These are phyloP conservation scores for Ataeniobius toweri DNA, from an alignment of 2,797 vertebrate species.

Conservation along the genomic window DNA sequence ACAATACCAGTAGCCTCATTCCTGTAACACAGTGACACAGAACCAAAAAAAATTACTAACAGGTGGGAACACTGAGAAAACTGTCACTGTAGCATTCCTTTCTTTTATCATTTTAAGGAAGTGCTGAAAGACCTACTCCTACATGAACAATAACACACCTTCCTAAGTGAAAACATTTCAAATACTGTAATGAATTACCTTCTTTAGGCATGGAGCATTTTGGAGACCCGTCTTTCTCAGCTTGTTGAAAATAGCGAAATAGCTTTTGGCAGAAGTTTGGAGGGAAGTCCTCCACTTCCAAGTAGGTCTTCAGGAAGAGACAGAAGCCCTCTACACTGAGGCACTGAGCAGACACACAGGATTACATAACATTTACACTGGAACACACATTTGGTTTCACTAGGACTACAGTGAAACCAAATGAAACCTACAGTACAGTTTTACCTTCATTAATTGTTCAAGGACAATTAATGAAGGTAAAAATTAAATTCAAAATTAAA, in stretches of 20 bases:
- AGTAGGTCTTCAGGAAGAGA: slow-evolving; percentile 87
- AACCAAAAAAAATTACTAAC: background rate
- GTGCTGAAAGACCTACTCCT: background rate
- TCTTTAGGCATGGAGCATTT: slow-evolving; percentile 36
- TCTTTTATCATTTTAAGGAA: slow-evolving; percentile 7
- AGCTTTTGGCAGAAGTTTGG: slow-evolving; percentile 83
- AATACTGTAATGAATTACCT: slow-evolving; percentile 48
- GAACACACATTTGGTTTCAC: background rate
- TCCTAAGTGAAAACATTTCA: background rate
- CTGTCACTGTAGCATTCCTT: background rate
- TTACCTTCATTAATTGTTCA: too few species aligned
- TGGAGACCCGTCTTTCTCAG: slow-evolving; percentile 52
- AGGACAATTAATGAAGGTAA: background rate
- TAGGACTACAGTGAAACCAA: fast-evolving
- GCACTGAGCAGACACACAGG: slow-evolving; percentile 64
- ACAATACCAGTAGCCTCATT: slow-evolving; percentile 3
- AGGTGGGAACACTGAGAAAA: slow-evolving; percentile 1
- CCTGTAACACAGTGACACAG: slow-evolving; percentile 12
- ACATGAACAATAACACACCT: background rate
- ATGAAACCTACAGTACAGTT: too few species aligned
- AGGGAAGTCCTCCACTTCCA: slow-evolving; percentile 85
- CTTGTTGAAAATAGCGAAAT: slow-evolving; percentile 85
- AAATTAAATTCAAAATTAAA: background rate
- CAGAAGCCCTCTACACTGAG: slow-evolving; percentile 82
- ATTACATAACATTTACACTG: background rate